These are phyloP conservation scores for Periparus ater DNA, from an alignment of 2,797 vertebrate species.

Conservation along the genomic window DNA sequence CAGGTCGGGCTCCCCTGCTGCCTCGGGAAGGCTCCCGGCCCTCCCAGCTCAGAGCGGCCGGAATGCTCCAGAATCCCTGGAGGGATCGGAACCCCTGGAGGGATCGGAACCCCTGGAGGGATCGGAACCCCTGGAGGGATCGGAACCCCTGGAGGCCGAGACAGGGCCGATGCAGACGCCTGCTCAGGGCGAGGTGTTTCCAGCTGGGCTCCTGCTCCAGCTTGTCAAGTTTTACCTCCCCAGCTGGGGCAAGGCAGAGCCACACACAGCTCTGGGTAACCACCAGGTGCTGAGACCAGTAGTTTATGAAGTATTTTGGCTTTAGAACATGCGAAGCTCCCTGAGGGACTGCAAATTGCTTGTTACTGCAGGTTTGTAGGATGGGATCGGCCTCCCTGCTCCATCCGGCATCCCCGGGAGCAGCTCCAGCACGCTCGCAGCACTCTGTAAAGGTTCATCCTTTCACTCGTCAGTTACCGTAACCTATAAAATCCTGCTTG, in stretches of 20 bases:
- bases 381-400: neutral
- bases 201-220: neutral
- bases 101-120: too few relatives aligned
- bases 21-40: neutral
- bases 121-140: too few relatives aligned
- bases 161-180: accelerated
- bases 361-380: neutral
- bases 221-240: neutral
- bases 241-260: neutral
- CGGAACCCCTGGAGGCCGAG: too few relatives aligned
- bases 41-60: neutral
- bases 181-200: neutral
- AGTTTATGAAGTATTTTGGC: neutral
- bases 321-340: neutral
- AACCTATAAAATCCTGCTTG: neutral
- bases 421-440: neutral
- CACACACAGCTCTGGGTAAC: neutral
- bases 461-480: neutral
- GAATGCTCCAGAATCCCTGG: neutral
- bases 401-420: neutral
- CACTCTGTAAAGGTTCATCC: neutral
- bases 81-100: too few relatives aligned
- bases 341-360: neutral
- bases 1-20: neutral
- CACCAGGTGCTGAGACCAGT: neutral